A percentile compares a stretch with the other conserved stretches of the same genome.
phyloP scores from a whole-genome alignment of 2,113 vertebrate species.

The Tor tambroides region DNA sequence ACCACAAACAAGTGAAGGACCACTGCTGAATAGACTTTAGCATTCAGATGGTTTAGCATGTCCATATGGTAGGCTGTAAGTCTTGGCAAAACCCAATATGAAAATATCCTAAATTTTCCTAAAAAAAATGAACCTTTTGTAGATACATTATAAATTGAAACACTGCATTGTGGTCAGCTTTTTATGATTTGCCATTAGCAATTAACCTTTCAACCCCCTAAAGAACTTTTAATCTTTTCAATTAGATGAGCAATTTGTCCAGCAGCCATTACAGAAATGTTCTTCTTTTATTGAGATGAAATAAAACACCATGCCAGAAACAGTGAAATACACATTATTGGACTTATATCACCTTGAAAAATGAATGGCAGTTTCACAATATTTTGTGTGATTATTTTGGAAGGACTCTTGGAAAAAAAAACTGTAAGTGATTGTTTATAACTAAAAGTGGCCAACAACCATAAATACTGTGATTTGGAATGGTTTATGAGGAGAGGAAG shows the following conservation, averaged over 20 bases:
- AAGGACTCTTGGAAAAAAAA: neutral
- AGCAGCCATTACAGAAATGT: constrained; percentile 44
- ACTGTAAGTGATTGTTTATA: neutral
- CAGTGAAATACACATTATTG: constrained; percentile 37
- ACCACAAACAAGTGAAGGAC: neutral
- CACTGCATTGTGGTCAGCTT: neutral
- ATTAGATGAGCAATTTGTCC: constrained; percentile 55
- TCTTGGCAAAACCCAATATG: neutral
- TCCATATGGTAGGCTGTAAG: neutral
- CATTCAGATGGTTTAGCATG: neutral
- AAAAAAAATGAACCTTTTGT: neutral
- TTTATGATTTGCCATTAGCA: constrained; percentile 44
- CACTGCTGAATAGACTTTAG: neutral
- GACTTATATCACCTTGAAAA: neutral
- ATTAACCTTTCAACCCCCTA: constrained; percentile 51
- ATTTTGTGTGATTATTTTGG: neutral
- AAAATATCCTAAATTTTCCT: neutral
- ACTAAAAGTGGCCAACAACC: neutral
- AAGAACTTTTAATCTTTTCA: constrained; percentile 61
- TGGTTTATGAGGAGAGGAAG: neutral
- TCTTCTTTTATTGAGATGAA: constrained; percentile 58
- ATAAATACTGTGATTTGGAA: neutral
- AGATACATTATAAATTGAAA: neutral
- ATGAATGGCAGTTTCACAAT: neutral
- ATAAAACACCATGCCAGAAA: constrained; percentile 38